Evolutionary conservation across 2,797 vertebrate genomes (phyloP).

Genomic region (Picus viridis): DNA sequence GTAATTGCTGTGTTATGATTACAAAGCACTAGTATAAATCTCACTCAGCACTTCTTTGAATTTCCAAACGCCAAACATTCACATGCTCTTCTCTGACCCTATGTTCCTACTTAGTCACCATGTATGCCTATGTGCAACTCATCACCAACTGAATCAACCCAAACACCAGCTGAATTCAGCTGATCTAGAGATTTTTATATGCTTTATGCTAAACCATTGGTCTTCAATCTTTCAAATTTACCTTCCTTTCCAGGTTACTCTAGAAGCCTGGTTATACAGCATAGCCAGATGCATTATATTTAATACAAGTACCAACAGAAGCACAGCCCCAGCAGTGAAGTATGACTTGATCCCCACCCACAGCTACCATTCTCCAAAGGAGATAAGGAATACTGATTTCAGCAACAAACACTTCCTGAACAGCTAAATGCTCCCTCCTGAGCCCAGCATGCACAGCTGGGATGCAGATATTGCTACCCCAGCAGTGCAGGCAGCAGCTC

Average conservation of each 20-base stretch:
- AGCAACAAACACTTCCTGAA: neutral
- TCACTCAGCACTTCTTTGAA: neutral
- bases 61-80: constrained; percentile 23
- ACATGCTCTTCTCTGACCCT: constrained; percentile 14
- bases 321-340: neutral
- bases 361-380: neutral
- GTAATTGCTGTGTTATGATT: neutral
- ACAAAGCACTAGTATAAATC: constrained; percentile 18
- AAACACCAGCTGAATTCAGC: neutral
- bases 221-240: neutral
- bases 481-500: neutral
- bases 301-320: neutral
- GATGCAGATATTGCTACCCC: neutral
- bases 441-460: neutral
- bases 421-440: neutral
- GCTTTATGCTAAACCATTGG: neutral
- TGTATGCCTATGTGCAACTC: neutral
- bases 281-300: neutral
- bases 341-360: neutral
- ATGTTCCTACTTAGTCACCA: neutral
- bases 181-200: neutral
- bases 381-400: neutral
- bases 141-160: neutral
- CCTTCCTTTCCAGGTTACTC: neutral
- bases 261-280: neutral